Conservation (phyloP, 2,113 vertebrate species). For the Tenrec ecaudatus region DNA sequence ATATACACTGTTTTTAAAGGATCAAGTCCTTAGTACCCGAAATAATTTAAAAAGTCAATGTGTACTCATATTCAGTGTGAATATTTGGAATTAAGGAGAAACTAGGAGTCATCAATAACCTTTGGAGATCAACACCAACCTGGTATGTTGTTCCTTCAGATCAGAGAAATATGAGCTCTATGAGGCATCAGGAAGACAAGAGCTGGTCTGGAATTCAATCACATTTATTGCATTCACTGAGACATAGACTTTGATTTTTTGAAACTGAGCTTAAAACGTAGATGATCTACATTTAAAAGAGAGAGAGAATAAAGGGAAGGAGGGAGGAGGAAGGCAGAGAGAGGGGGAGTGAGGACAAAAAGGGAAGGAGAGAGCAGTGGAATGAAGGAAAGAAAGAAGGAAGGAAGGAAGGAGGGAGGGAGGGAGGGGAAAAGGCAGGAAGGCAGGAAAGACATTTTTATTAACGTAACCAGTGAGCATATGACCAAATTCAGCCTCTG, state of each 20-base stretch:
- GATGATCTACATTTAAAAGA: slow-evolving; percentile 41
- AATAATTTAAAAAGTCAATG: not conserved
- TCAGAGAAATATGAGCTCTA: not conserved
- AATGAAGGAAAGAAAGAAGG: too few relatives aligned
- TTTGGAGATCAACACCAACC: not conserved
- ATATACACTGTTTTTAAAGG: not conserved
- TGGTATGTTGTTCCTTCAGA: not conserved
- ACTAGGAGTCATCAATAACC: not conserved
- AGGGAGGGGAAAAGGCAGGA: not conserved
- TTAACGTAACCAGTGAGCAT: slow-evolving; percentile 54
- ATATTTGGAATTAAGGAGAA: not conserved
- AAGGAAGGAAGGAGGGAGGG: too few relatives aligned
- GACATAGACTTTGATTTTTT: slow-evolving; percentile 41
- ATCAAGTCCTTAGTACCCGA: not conserved
- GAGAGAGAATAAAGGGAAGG: too few relatives aligned
- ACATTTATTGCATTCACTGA: not conserved
- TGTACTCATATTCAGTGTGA: not conserved
- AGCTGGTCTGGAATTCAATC: slow-evolving; percentile 42
- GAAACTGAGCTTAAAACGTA: slow-evolving; percentile 40
- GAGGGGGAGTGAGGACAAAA: too few relatives aligned
- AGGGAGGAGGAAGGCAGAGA: too few relatives aligned
- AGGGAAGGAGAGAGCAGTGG: too few relatives aligned
- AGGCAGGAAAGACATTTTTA: slow-evolving; percentile 26
- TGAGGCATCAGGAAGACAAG: not conserved
- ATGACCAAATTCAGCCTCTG: slow-evolving; percentile 59